Conservation (phyloP, 2,113 vertebrate genomes). For the Seriola dumerili region DNA sequence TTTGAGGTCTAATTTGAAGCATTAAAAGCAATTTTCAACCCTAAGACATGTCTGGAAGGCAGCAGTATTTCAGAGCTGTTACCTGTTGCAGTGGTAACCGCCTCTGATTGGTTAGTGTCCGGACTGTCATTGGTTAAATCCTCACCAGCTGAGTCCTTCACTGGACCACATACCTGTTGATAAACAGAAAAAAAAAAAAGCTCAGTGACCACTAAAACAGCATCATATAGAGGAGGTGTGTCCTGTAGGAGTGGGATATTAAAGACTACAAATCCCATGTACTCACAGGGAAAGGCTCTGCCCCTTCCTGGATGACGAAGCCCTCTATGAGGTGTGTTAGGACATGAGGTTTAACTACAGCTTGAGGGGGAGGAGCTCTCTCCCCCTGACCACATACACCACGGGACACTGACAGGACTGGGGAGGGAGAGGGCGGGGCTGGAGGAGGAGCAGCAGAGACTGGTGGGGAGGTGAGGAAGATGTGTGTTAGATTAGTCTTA, state of each 20-base stretch:
- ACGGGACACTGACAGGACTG: conserved; percentile 70
- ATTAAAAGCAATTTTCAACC: not conserved
- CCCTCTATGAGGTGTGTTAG: conserved; percentile 99
- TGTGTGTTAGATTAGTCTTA: no score
- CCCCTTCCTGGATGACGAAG: conserved; percentile 98
- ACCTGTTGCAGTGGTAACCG: conserved; percentile 77
- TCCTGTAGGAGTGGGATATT: fast-evolving
- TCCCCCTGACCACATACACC: conserved; percentile 80
- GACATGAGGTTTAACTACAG: conserved; percentile 97
- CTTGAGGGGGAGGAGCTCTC: conserved; percentile 91
- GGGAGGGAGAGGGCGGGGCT: conserved; percentile 40
- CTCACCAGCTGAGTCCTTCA: conserved; percentile 81
- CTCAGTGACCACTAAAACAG: not conserved
- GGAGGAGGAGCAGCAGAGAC: conserved; percentile 28
- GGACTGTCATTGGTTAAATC: conserved; percentile 71
- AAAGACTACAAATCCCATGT: conserved; percentile 8
- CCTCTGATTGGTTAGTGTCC: conserved; percentile 74
- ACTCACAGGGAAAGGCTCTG: conserved; percentile 97
- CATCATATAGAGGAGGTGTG: not conserved
- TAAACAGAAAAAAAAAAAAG: not conserved
- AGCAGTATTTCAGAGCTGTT: not conserved
- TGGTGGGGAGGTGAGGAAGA: not conserved
- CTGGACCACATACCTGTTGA: conserved; percentile 81
- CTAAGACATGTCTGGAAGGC: not conserved
- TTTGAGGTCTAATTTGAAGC: not conserved